These are phyloP conservation scores for Suricata suricatta DNA, from an alignment of 2,113 vertebrate genomes.

Conservation along the genomic window DNA sequence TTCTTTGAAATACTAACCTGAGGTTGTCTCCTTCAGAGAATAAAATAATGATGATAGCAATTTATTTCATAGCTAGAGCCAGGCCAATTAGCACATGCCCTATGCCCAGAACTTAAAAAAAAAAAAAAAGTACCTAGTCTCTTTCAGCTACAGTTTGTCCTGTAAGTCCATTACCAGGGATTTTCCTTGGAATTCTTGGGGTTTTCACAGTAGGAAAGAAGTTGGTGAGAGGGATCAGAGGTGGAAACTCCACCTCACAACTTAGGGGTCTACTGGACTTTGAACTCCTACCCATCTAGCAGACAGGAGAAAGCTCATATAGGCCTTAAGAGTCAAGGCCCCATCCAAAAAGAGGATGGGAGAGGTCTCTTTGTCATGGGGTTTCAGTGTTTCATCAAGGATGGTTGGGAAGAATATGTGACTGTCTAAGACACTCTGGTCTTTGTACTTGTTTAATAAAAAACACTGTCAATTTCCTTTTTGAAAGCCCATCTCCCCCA, in stretches of 20 bases:
- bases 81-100: constrained; percentile 66
- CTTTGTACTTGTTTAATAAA: not conserved
- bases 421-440: not conserved
- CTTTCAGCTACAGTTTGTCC: not conserved
- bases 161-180: not conserved
- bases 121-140: constrained; percentile 4
- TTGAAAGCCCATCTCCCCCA: not conserved
- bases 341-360: not conserved
- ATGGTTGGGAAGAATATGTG: not conserved
- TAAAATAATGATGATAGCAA: constrained; percentile 77
- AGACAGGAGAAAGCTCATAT: not conserved
- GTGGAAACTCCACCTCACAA: not conserved
- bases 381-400: not conserved
- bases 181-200: not conserved
- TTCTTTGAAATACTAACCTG: constrained; percentile 79
- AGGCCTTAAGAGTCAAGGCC: not conserved
- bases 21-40: constrained; percentile 75
- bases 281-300: not conserved
- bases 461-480: not conserved
- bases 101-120: constrained; percentile 55
- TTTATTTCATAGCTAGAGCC: constrained; percentile 71
- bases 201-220: not conserved
- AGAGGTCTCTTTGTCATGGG: not conserved
- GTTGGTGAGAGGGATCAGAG: not conserved
- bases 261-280: not conserved